These are phyloP conservation scores for Diplosoma virens DNA, from an alignment of 23 tunicate species.

Conservation along the genomic window DNA sequence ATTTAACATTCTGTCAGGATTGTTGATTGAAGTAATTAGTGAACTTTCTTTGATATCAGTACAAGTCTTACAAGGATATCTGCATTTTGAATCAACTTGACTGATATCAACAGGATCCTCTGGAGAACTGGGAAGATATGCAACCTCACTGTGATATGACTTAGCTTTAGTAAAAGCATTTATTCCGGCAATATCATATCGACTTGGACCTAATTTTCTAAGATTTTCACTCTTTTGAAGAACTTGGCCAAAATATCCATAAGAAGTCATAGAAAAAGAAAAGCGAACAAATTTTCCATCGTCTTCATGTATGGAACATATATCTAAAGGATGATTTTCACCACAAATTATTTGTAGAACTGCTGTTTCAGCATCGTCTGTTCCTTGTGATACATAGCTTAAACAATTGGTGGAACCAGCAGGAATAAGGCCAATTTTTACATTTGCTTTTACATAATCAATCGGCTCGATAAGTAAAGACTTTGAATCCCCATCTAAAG, in stretches of 20 bases:
- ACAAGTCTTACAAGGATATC: conserved; percentile 42
- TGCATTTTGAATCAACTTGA: conserved; percentile 8
- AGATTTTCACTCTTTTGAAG: conserved; percentile 62
- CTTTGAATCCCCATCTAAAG: conserved; percentile 17
- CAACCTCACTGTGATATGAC: conserved; percentile 53
- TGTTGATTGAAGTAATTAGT: background rate
- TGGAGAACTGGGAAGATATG: conserved; percentile 43
- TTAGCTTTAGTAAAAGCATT: conserved; percentile 47
- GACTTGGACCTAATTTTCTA: conserved; percentile 70
- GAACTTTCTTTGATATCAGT: background rate
- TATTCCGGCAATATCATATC: conserved; percentile 77
- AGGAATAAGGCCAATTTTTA: conserved; percentile 78
- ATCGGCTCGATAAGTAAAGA: background rate
- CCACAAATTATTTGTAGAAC: conserved; percentile 76
- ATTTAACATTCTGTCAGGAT: too few species aligned
- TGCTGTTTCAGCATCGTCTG: conserved; percentile 66
- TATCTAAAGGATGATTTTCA: conserved; percentile 73
- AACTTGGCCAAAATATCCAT: conserved; percentile 78
- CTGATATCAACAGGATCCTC: background rate
- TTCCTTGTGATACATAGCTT: conserved; percentile 76
- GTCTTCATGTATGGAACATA: conserved; percentile 55
- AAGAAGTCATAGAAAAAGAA: conserved; percentile 91
- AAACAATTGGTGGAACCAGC: conserved; percentile 89
- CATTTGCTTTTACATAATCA: background rate
- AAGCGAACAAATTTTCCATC: conserved; percentile 56